A percentile compares a stretch with the other conserved stretches of the same genome.
Conservation (phyloP, 2,888 invertebrate genomes). For the Macroteleia sp. region DNA sequence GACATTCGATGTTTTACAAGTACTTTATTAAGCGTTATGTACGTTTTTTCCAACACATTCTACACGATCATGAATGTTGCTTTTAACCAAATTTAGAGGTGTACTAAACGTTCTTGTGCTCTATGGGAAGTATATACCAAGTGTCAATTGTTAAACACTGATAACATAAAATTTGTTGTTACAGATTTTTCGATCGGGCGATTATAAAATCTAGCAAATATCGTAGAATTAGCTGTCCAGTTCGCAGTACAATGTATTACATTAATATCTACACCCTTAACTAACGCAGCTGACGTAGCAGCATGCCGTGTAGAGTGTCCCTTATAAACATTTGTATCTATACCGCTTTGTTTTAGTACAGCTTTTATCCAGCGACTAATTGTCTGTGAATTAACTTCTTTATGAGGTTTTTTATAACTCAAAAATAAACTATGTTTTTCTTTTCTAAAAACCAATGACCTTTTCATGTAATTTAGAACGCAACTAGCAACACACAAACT, state of each 20-base stretch:
- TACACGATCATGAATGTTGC: too few species aligned
- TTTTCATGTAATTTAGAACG: conserved; percentile 21
- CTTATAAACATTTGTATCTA: conserved; percentile 43
- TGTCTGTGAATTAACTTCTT: conserved; percentile 25
- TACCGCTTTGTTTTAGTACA: conserved; percentile 27
- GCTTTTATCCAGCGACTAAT: conserved; percentile 49
- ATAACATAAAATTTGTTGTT: too few species aligned
- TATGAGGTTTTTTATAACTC: conserved; percentile 24
- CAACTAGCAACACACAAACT: conserved; percentile 31
- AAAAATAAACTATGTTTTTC: conserved; percentile 15
- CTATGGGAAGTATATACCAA: too few species aligned
- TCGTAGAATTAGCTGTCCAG: not conserved
- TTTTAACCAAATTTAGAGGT: too few species aligned
- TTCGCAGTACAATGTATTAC: not conserved
- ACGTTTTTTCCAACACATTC: too few species aligned
- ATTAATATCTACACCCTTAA: not conserved
- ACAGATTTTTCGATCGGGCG: too few species aligned
- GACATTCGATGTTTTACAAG: too few species aligned
- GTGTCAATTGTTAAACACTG: too few species aligned
- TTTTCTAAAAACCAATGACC: conserved; percentile 20
- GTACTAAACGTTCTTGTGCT: too few species aligned
- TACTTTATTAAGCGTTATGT: too few species aligned
- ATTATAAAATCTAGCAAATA: conserved; percentile 15
- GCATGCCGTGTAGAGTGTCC: conserved; percentile 58
- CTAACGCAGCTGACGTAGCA: conserved; percentile 24